These are phyloP conservation scores for Clarias magur DNA, from an alignment of 2,113 vertebrate genomes.

Conservation along the genomic window DNA sequence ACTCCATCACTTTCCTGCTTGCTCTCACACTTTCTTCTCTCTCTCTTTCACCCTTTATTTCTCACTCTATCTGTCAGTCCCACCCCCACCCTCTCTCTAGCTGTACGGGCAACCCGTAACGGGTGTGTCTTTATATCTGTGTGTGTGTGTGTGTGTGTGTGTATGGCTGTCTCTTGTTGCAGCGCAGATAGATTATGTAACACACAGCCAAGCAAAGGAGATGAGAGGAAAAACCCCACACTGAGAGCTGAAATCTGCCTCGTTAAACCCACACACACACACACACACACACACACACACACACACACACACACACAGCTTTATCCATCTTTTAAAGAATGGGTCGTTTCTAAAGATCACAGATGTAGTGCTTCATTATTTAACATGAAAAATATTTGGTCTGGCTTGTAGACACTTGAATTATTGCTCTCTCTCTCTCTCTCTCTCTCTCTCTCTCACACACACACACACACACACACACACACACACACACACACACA, in stretches of 20 bases:
- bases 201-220: constrained; percentile 1
- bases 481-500: constrained; percentile 19
- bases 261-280: not conserved
- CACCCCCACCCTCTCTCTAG: not conserved
- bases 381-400: not conserved
- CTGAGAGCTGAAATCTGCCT: constrained; percentile 29
- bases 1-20: too few relatives aligned
- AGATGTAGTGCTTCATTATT: not conserved
- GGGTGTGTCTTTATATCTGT: not conserved
- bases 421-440: not conserved
- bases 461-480: not conserved
- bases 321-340: not conserved
- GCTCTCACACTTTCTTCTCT: not conserved
- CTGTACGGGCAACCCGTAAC: not conserved
- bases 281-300: constrained; percentile 10
- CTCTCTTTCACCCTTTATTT: not conserved
- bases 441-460: not conserved
- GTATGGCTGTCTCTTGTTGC: constrained; percentile 26
- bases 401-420: not conserved
- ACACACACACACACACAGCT: not conserved
- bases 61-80: not conserved
- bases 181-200: constrained; percentile 20
- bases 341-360: not conserved
- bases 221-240: constrained; percentile 18
- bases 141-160: constrained; percentile 19